These are phyloP conservation scores for Frankliniella fusca DNA, from an alignment of 2,888 invertebrate species.

Conservation along the genomic window DNA sequence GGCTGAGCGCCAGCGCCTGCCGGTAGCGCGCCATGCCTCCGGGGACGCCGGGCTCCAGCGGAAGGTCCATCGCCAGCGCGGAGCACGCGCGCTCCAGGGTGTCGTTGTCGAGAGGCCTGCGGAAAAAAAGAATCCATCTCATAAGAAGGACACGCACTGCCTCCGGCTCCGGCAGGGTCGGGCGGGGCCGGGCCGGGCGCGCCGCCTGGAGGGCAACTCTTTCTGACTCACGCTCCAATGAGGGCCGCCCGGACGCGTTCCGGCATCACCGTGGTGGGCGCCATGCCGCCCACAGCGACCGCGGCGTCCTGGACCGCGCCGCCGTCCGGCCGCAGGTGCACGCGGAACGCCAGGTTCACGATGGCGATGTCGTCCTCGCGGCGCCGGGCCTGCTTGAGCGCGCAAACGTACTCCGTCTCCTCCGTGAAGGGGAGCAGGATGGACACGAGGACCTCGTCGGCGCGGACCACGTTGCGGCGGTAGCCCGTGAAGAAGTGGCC, in stretches of 20 bases:
- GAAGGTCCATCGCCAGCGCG: constrained; percentile 67
- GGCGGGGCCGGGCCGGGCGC: too few species aligned
- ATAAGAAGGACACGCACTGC: not conserved
- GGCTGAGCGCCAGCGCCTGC: constrained; percentile 63
- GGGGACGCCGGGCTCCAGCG: constrained; percentile 69
- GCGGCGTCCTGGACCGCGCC: constrained; percentile 59
- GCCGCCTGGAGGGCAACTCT: too few species aligned
- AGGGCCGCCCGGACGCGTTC: constrained; percentile 59
- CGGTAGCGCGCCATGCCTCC: constrained; percentile 81
- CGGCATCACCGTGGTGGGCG: constrained; percentile 75
- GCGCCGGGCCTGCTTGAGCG: constrained; percentile 86
- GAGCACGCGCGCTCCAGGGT: constrained; percentile 60
- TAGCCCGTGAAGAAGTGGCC: constrained; percentile 81
- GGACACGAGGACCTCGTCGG: constrained; percentile 77
- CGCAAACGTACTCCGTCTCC: constrained; percentile 64
- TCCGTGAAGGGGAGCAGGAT: constrained; percentile 72
- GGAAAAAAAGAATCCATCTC: constrained; percentile 33
- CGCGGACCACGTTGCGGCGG: constrained; percentile 65
- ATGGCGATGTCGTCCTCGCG: constrained; percentile 95
- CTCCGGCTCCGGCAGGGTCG: too few species aligned
- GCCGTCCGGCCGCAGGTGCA: constrained; percentile 57
- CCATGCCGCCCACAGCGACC: constrained; percentile 92
- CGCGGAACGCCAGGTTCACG: constrained; percentile 79
- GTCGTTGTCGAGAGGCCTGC: constrained; percentile 59
- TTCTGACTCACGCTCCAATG: constrained; percentile 49